These are phyloP conservation scores for Timema cristinae DNA, from an alignment of 2,888 invertebrate genomes.

Conservation along the genomic window DNA sequence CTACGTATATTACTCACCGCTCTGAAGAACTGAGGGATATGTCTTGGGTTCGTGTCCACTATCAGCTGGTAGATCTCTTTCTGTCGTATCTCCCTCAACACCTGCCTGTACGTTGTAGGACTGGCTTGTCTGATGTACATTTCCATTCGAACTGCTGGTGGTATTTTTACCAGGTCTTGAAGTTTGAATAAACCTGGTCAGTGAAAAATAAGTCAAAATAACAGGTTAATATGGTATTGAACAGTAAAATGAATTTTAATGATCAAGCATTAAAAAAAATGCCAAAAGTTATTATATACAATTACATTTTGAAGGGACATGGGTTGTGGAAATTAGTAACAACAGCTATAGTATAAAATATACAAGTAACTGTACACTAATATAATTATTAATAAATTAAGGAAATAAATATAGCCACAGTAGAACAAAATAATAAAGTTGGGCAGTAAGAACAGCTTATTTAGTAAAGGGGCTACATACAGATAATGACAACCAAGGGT, in stretches of 20 bases:
- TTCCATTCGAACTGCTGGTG: constrained; percentile 61
- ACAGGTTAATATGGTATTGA: no score
- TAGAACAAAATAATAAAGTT: no score
- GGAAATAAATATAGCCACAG: no score
- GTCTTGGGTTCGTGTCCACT: constrained; percentile 79
- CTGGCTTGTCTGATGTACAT: constrained; percentile 69
- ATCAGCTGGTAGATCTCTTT: constrained; percentile 84
- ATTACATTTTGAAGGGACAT: background rate
- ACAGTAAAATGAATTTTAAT: no score
- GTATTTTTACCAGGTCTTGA: constrained; percentile 73
- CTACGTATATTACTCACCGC: constrained; percentile 62
- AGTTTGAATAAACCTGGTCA: constrained; percentile 71
- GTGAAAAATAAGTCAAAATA: no score
- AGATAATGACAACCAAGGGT: no score
- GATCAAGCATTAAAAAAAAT: no score
- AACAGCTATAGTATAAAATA: background rate
- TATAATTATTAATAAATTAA: no score
- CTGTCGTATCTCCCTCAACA: constrained; percentile 77
- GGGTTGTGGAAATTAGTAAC: background rate
- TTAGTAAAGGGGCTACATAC: no score
- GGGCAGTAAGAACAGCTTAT: no score
- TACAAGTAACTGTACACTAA: no score
- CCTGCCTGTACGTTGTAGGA: constrained; percentile 64
- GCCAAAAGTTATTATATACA: background rate
- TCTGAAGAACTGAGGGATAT: constrained; percentile 77